A percentile compares a stretch with the other conserved stretches of the same genome.
Conservation (phyloP, 64 coral and sea anemone species). For the Platygyra sinensis region DNA sequence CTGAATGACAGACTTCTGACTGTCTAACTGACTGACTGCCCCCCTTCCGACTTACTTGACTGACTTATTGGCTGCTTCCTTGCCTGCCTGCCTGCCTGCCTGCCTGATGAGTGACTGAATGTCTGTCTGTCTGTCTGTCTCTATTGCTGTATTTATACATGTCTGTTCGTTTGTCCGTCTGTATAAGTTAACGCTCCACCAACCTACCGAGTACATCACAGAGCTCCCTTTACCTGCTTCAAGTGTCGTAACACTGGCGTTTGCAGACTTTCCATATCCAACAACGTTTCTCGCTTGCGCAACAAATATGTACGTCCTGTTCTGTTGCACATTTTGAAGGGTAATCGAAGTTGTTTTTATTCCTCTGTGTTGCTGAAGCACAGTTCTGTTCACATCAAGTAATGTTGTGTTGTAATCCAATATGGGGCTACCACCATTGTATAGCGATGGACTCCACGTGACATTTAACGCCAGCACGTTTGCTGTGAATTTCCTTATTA, state of each 20-base stretch:
- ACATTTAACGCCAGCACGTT: not conserved
- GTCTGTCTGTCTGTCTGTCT: not conserved
- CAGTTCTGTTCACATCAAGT: not conserved
- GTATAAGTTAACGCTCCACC: not conserved
- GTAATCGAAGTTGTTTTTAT: not conserved
- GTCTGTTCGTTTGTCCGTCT: not conserved
- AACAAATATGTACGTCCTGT: constrained; percentile 8
- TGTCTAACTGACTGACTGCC: too few relatives aligned
- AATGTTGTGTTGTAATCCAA: constrained; percentile 13
- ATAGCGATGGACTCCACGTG: not conserved
- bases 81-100: not conserved
- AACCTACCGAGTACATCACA: not conserved
- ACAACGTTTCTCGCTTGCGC: constrained; percentile 6
- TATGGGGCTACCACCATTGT: constrained; percentile 5
- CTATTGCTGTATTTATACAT: too few relatives aligned
- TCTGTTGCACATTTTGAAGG: constrained; percentile 11
- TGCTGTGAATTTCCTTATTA: not conserved
- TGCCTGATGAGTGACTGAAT: not conserved
- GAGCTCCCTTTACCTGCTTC: constrained; percentile 12
- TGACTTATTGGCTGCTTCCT: too few relatives aligned
- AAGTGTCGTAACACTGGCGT: not conserved
- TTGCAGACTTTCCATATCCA: not conserved
- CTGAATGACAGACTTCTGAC: too few relatives aligned
- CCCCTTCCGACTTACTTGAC: too few relatives aligned
- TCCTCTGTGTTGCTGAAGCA: not conserved